Percentiles rank a stretch among this genome's conserved stretches.
Evolutionary conservation across 1,140 invertebrate genomes (phyloP).

Genomic region (Drosophila pachea): DNA sequence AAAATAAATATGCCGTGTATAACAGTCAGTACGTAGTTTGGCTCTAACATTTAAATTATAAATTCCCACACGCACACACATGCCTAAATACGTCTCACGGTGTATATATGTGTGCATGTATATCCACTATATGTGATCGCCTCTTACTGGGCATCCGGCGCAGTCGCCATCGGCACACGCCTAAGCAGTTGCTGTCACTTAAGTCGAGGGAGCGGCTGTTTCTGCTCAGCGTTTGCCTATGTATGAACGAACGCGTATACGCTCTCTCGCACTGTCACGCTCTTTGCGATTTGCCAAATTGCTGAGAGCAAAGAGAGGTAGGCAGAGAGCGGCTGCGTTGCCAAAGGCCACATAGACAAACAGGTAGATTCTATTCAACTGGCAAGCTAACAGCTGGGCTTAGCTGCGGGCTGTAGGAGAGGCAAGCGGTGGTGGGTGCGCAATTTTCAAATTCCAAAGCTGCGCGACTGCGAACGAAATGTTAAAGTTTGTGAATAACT

Average conservation of each 20-base stretch:
- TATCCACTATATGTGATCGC: conserved; percentile 4
- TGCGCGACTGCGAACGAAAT: conserved; percentile 64
- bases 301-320: conserved; percentile 2
- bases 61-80: conserved; percentile 19
- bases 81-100: neutral
- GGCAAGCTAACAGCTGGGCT: conserved; percentile 4
- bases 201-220: conserved; percentile 69
- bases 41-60: conserved; percentile 33
- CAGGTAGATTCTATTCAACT: conserved; percentile 37
- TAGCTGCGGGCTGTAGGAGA: neutral
- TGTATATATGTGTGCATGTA: neutral
- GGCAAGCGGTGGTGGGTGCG: conserved; percentile 28
- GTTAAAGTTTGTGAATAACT: conserved; percentile 73
- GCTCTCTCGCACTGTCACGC: conserved; percentile 35
- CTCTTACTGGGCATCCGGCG: conserved; percentile 49
- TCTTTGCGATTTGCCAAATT: conserved; percentile 47
- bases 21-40: conserved; percentile 25
- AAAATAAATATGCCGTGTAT: conserved; percentile 41
- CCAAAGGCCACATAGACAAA: conserved; percentile 39
- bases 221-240: conserved; percentile 3
- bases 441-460: conserved; percentile 72
- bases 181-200: conserved; percentile 70
- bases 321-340: conserved; percentile 6
- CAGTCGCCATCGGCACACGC: conserved; percentile 52
- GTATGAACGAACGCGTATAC: conserved; percentile 20